Evolutionary conservation across 2,888 invertebrate genomes (phyloP).

Genomic region (Cinara cedri): DNA sequence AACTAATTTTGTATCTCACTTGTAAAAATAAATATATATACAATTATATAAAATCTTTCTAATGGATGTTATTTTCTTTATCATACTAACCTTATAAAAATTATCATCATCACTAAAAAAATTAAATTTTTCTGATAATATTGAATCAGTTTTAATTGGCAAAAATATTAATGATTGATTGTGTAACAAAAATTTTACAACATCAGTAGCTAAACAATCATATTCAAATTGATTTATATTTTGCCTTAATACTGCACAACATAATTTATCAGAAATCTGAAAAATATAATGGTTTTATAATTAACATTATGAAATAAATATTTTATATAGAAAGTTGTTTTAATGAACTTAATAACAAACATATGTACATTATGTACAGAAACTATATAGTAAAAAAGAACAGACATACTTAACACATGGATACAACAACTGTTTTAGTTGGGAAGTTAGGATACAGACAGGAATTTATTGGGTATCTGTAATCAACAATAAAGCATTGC

Average conservation of each 20-base stretch:
- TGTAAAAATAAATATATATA: too few relatives aligned
- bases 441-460: too few relatives aligned
- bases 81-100: slow-evolving; percentile 9
- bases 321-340: too few relatives aligned
- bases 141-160: slow-evolving; percentile 46
- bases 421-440: too few relatives aligned
- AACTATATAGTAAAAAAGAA: too few relatives aligned
- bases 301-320: neutral
- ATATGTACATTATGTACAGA: too few relatives aligned
- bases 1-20: neutral
- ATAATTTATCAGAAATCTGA: slow-evolving; percentile 46
- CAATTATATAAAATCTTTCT: too few relatives aligned
- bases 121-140: slow-evolving; percentile 51
- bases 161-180: slow-evolving; percentile 42
- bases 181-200: slow-evolving; percentile 38
- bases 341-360: too few relatives aligned
- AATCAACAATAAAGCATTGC: too few relatives aligned
- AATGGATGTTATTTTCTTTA: too few relatives aligned
- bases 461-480: too few relatives aligned
- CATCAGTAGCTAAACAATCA: slow-evolving; percentile 53
- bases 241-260: slow-evolving; percentile 45
- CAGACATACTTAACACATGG: too few relatives aligned
- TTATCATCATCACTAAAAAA: slow-evolving; percentile 17
- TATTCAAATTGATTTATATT: slow-evolving; percentile 47
- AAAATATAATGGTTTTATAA: slow-evolving; percentile 15